phyloP scores from a whole-genome alignment of 2,113 vertebrate species.

The Pomatorhinus ruficollis region DNA sequence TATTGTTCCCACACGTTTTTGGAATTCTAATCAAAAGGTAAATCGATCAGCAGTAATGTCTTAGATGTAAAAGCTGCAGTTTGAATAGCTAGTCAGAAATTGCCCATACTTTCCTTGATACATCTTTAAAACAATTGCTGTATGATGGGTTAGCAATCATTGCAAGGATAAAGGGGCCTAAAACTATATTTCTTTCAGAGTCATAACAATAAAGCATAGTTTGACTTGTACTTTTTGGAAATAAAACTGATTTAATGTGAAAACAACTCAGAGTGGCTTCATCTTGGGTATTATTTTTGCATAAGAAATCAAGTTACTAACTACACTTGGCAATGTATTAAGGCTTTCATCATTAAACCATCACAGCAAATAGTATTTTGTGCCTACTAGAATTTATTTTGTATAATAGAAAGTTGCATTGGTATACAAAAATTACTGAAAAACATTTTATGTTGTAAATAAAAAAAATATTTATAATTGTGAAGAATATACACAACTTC shows the following conservation, averaged over 20 bases:
- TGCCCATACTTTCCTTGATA: constrained; percentile 40
- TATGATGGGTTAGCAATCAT: constrained; percentile 33
- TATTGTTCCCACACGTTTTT: constrained; percentile 35
- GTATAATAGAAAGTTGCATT: constrained; percentile 6
- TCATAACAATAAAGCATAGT: constrained; percentile 54
- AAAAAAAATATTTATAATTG: neutral
- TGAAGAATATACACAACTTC: constrained; percentile 12
- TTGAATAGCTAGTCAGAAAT: constrained; percentile 51
- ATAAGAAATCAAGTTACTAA: constrained; percentile 56
- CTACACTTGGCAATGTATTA: constrained; percentile 38
- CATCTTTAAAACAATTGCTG: constrained; percentile 63
- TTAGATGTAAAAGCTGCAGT: neutral
- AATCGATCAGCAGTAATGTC: constrained; percentile 14
- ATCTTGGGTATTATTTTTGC: constrained; percentile 56
- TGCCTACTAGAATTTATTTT: constrained; percentile 35
- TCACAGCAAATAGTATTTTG: constrained; percentile 49
- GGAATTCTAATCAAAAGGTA: constrained; percentile 45
- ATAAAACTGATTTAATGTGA: constrained; percentile 56
- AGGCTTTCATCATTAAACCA: constrained; percentile 38
- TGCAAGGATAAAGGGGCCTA: constrained; percentile 28
- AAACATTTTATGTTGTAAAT: constrained; percentile 18
- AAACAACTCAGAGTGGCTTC: constrained; percentile 16
- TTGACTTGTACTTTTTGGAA: constrained; percentile 39
- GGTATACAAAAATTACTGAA: neutral
- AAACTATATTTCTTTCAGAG: constrained; percentile 48